Conservation (phyloP, 1,140 invertebrate species). For the Drosophila guanche region DNA sequence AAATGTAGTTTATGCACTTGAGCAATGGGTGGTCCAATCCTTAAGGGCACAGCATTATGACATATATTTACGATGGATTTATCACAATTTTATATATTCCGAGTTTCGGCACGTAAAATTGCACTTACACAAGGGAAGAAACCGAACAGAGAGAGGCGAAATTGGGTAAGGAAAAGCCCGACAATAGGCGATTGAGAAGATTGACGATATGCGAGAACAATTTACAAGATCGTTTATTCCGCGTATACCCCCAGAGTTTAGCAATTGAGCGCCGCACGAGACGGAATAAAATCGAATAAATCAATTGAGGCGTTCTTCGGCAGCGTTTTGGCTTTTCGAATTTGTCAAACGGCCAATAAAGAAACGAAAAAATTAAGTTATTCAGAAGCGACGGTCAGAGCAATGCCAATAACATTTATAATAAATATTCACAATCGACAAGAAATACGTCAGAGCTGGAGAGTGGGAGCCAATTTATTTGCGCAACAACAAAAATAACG, state of each 20-base stretch:
- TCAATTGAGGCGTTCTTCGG: slow-evolving; percentile 70
- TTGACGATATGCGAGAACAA: slow-evolving; percentile 36
- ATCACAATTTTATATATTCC: background rate
- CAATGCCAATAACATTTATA: slow-evolving; percentile 72
- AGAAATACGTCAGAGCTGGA: slow-evolving; percentile 27
- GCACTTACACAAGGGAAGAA: slow-evolving; percentile 19
- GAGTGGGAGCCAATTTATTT: slow-evolving; percentile 57
- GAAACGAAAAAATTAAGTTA: slow-evolving; percentile 53
- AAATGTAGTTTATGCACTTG: slow-evolving; percentile 1
- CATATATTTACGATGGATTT: background rate
- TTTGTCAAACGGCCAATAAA: slow-evolving; percentile 81
- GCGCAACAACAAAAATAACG: slow-evolving; percentile 59
- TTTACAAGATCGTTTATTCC: slow-evolving; percentile 68
- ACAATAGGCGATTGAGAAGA: slow-evolving; percentile 14
- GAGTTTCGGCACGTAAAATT: slow-evolving; percentile 32
- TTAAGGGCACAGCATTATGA: slow-evolving; percentile 7
- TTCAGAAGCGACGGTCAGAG: slow-evolving; percentile 43
- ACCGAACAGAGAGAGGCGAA: background rate
- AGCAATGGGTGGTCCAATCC: background rate
- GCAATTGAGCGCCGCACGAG: slow-evolving; percentile 44
- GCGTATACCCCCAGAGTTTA: slow-evolving; percentile 44
- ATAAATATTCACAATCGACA: slow-evolving; percentile 59
- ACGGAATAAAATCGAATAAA: slow-evolving; percentile 71
- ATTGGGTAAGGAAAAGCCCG: slow-evolving; percentile 8
- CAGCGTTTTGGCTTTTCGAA: slow-evolving; percentile 53